These are phyloP conservation scores for Bolborhynchus lineola DNA, from an alignment of 2,113 vertebrate species.

Conservation along the genomic window DNA sequence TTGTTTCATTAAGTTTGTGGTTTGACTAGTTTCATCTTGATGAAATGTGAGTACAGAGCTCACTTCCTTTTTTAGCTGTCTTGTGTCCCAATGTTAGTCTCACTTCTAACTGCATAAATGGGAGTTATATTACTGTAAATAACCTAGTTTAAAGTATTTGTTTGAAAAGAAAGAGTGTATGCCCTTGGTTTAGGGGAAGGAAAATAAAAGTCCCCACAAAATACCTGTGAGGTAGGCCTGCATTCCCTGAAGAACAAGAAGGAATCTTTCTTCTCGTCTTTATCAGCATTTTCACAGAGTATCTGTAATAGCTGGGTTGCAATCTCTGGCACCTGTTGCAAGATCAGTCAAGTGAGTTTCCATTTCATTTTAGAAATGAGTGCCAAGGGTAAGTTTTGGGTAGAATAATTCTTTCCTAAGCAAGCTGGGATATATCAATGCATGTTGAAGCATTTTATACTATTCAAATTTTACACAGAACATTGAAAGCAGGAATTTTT, in stretches of 20 bases:
- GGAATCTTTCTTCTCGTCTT: not conserved
- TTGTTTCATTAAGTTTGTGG: not conserved
- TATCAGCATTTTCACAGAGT: not conserved
- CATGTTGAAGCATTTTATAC: not conserved
- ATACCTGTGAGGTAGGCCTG: not conserved
- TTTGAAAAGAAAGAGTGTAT: not conserved
- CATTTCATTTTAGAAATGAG: not conserved
- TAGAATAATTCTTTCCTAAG: not conserved
- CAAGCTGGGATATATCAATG: not conserved
- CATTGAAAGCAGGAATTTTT: not conserved
- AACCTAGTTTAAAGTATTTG: not conserved
- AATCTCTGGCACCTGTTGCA: not conserved
- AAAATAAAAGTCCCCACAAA: not conserved
- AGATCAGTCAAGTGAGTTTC: not conserved
- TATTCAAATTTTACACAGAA: not conserved
- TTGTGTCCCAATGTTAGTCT: not conserved
- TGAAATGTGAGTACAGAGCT: not conserved
- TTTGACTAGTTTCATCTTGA: not conserved
- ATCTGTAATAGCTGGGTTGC: not conserved
- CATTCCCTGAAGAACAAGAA: not conserved
- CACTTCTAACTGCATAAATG: not conserved
- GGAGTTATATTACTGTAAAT: not conserved
- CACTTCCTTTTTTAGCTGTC: not conserved
- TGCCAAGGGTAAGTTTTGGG: not conserved
- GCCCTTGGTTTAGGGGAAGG: accelerated